Base-by-base conservation (phyloP, 2,113 vertebrate genomes). In the Anseranas semipalmata region DNA sequence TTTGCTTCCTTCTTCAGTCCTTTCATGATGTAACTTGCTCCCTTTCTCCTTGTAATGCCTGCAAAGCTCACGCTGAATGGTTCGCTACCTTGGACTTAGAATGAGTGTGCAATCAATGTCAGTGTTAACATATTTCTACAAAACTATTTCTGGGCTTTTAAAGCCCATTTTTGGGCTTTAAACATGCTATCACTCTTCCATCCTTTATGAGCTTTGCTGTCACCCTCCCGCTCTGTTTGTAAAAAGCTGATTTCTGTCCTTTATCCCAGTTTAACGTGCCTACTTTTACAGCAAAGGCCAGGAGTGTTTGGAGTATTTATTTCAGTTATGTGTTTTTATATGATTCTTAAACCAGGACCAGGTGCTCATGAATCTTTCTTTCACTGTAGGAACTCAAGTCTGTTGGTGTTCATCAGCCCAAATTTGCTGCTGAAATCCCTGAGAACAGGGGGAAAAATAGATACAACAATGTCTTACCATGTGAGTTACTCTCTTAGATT, bases 381-480 rank as follows among this genome's bases (percentile, higher is more conserved):
- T 95, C 53, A 52, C 77, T 97, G 27, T 92, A 99, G 99, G 99
- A 99, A 73, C 98, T 99, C 55, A 99, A 98, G 89, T 53, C 95
- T 63, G 98, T 99, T 89, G 99, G 99, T 70, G 98, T 98, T 33
- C 97, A 73, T 90, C 99, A 99, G 91, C 89, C 98, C 5, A 99
- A 98, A 97, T 97, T 94, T 58, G 97, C 96, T n/a, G 99, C 99
- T 21, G 97, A 98, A 79, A 87, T 96, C 70, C 11, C 97, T n/a
- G 99, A 99, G 48, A 99, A 99, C 89, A 99, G 99, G 93, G 97
- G 97, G 6, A 99, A 99, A 98, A 99, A 99, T 88, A 99, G 99
- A 96, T 99, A 99, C 95, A 99, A 98, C 96, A 99, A 99, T 0
- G 99, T 99, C 52, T 98, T 99, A 68, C 99, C 99, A 66, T 99